phyloP scores from a whole-genome alignment of 2,797 vertebrate genomes.

The Pseudocheirus occidentalis region DNA sequence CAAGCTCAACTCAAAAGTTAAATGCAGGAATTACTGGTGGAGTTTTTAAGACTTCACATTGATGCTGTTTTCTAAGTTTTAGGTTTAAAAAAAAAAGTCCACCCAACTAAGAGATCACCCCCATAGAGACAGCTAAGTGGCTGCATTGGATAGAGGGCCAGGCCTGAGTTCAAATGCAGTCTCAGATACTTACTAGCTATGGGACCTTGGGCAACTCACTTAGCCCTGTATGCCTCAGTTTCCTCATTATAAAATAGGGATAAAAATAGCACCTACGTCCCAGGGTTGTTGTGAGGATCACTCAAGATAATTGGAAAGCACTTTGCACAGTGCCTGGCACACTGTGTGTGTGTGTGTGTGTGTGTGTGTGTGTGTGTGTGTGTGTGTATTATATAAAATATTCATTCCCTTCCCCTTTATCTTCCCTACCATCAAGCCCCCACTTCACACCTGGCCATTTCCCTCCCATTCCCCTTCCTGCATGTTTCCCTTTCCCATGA shows the following conservation, averaged over 20 bases:
- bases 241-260: neutral
- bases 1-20: neutral
- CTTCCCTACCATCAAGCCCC: no score
- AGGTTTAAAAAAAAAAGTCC: neutral
- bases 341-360: no score
- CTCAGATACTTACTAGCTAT: neutral
- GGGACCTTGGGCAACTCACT: neutral
- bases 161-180: neutral
- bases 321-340: neutral
- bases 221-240: neutral
- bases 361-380: no score
- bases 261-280: neutral
- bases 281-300: neutral
- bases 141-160: neutral
- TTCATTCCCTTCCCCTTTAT: neutral
- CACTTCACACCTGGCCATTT: neutral
- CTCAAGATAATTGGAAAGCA: neutral
- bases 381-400: neutral
- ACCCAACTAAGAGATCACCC: neutral
- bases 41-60: neutral
- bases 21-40: neutral
- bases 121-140: neutral
- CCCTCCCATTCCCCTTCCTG: neutral
- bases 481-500: no score
- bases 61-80: neutral